These are phyloP conservation scores for Enteromius afrohamiltoni DNA, from an alignment of 2,797 vertebrate genomes.

Conservation along the genomic window DNA sequence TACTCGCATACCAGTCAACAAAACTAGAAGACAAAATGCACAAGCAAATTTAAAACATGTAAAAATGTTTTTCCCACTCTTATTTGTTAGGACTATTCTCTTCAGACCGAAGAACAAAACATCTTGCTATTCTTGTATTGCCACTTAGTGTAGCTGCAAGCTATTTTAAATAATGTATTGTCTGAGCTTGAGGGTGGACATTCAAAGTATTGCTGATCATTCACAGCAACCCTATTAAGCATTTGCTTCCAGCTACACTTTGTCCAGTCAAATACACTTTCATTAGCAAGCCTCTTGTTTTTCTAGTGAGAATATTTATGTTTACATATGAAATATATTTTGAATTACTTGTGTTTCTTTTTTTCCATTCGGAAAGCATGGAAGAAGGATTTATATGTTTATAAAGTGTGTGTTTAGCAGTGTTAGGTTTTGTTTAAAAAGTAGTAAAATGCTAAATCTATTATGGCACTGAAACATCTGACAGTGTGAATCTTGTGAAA, in stretches of 20 bases:
- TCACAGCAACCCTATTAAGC: conserved; percentile 53
- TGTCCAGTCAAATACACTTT: conserved; percentile 50
- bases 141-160: conserved; percentile 57
- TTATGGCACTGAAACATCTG: not conserved
- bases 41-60: conserved; percentile 17
- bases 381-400: not conserved
- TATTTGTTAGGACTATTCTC: conserved; percentile 49
- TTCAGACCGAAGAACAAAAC: conserved; percentile 45
- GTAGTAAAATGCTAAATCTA: not conserved
- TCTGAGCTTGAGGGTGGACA: conserved; percentile 50
- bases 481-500: not conserved
- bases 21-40: not conserved
- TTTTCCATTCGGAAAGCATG: not conserved
- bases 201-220: conserved; percentile 45
- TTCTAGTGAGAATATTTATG: conserved; percentile 1
- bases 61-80: conserved; percentile 43
- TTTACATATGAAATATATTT: not conserved
- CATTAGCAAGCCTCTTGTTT: conserved; percentile 57
- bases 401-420: not conserved
- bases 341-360: not conserved
- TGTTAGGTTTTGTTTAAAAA: not conserved
- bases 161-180: conserved; percentile 62
- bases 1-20: not conserved
- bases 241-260: conserved; percentile 49
- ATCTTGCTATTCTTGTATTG: conserved; percentile 43